These are phyloP conservation scores for Aix galericulata DNA, from an alignment of 2,113 vertebrate genomes.

Conservation along the genomic window DNA sequence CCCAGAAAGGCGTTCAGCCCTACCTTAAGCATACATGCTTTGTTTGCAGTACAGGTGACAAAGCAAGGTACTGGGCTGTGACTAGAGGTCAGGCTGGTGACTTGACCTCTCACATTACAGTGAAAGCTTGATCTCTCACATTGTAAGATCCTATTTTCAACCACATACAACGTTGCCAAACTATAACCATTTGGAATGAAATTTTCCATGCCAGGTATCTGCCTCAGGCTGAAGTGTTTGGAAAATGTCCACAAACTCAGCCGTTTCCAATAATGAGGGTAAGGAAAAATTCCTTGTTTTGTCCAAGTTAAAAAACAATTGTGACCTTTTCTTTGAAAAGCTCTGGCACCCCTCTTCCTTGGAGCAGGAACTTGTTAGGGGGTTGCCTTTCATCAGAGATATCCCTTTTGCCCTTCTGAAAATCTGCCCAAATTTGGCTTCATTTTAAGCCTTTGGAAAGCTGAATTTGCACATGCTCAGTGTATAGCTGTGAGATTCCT, in stretches of 20 bases:
- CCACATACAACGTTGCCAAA: not conserved
- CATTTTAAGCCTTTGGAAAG: not conserved
- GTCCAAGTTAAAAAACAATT: slow-evolving; percentile 57
- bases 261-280: slow-evolving; percentile 54
- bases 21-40: not conserved
- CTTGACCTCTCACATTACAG: not conserved
- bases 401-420: slow-evolving; percentile 17
- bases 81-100: not conserved
- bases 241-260: slow-evolving; percentile 50
- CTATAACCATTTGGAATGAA: slow-evolving; percentile 61
- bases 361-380: not conserved
- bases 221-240: slow-evolving; percentile 55
- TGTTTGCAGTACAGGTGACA: rapidly evolving
- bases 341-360: slow-evolving; percentile 22
- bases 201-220: slow-evolving; percentile 69
- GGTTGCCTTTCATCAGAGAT: slow-evolving; percentile 22
- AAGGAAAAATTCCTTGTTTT: slow-evolving; percentile 67
- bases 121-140: not conserved
- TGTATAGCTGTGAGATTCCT: not conserved
- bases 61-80: not conserved
- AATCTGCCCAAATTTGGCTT: not conserved
- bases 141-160: slow-evolving; percentile 11
- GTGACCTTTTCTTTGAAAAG: slow-evolving; percentile 63
- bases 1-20: rapidly evolving
- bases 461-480: not conserved